phyloP scores from a whole-genome alignment of 2,888 invertebrate species.

The Osedax frankpressi region DNA sequence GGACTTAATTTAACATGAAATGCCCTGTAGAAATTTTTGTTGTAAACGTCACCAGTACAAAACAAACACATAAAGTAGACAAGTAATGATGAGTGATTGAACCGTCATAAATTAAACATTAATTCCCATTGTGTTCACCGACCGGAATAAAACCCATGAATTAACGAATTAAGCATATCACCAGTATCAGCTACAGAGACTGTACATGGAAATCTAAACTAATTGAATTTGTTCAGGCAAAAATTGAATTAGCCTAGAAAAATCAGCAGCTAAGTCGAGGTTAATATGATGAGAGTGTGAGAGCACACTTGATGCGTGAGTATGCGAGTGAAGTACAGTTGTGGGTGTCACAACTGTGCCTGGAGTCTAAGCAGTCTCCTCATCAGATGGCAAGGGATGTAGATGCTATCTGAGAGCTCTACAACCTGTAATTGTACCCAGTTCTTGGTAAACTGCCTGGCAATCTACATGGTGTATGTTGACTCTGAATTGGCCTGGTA shows the following conservation, averaged over 20 bases:
- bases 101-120: background rate
- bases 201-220: conserved; percentile 7
- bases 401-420: conserved; percentile 2
- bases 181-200: background rate
- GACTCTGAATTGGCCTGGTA: background rate
- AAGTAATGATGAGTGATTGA: conserved; percentile 1
- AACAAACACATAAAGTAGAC: background rate
- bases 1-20: background rate
- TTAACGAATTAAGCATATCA: background rate
- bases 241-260: conserved; percentile 9
- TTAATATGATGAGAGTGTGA: background rate
- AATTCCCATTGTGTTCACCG: background rate
- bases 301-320: background rate
- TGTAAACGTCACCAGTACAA: background rate
- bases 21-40: background rate
- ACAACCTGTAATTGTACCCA: background rate
- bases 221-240: conserved; percentile 9
- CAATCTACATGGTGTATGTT: background rate
- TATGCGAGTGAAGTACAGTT: background rate
- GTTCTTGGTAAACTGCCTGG: background rate
- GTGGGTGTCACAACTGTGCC: background rate
- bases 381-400: background rate
- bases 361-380: background rate
- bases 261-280: background rate
- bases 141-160: conserved; percentile 1